Evolutionary conservation across 2,113 vertebrate genomes (phyloP), one percentile per base, ranked within the genome.

Genomic region (Symphodus melops): DNA sequence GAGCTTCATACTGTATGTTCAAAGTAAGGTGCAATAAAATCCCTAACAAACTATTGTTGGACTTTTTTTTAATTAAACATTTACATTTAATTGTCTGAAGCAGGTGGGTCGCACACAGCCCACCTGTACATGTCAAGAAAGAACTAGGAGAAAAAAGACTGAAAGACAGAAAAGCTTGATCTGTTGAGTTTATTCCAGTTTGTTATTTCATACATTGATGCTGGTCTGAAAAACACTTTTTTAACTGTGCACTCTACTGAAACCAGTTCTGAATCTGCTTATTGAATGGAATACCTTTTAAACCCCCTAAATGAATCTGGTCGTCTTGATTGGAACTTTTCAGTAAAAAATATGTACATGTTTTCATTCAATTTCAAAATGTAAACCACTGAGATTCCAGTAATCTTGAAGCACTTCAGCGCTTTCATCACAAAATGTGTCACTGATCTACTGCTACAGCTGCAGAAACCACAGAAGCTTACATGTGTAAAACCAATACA

Each of bases 1-100:
- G 61, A 78, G 61, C 74, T 75, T 23, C 54, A 54, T 46, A 13
- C 25, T 85, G 72, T 84, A 61, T 79, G 66, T 80, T 83, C 79
- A 72, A 80, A 84, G 66, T 62, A 81, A 79, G 61, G 41, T 69
- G 78, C 78, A 89, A 87, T 89, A 91, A 87, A 89, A 61, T 39
- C 23, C 33, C 33, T 19, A 36, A 58, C 5, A 44, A 79, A 83
- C 41, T 58, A 41, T 25, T 42, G n/a, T 57, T 10, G 1, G 48
- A 46, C 55, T 77, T 54, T 9, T 64, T 77, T 25, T 44, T 0
- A 61, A 3, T 16, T 44, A 16, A 14, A 3, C 4, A 44, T 44
- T 33, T 41, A 8, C 46, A 7, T 48, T 16, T 19, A 17, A 14
- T 17, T 19, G 14, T 17, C 6, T 48, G 16, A 48, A 41, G 3